Evolutionary conservation across 2,113 vertebrate species (phyloP).

Genomic region (Gambusia affinis): DNA sequence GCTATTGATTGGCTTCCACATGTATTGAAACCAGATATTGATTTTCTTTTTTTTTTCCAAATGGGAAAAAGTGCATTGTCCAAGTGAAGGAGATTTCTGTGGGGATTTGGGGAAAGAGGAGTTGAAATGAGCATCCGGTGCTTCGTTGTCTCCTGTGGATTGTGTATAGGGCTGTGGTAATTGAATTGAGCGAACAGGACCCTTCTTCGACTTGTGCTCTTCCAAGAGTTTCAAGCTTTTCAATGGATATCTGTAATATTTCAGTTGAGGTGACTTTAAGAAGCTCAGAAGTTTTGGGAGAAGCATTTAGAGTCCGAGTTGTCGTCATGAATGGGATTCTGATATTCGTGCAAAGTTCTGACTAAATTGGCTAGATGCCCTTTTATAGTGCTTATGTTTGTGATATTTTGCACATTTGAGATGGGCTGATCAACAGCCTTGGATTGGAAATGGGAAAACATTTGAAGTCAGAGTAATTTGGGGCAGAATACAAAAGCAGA

Average conservation of each 20-base stretch:
- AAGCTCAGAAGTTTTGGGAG: conserved; percentile 26
- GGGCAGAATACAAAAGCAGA: too few relatives aligned
- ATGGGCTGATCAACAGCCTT: too few relatives aligned
- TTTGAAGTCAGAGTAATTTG: too few relatives aligned
- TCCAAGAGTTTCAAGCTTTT: conserved; percentile 59
- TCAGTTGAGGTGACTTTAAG: conserved; percentile 29
- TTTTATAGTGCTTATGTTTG: background rate
- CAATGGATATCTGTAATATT: conserved; percentile 59
- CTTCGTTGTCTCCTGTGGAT: conserved; percentile 75
- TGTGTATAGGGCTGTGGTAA: conserved; percentile 79
- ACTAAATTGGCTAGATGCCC: conserved; percentile 12
- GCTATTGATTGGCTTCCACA: conserved; percentile 80
- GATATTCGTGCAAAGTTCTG: background rate
- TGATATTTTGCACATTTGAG: background rate
- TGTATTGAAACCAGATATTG: conserved; percentile 88
- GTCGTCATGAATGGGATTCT: background rate
- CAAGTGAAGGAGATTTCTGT: conserved; percentile 81
- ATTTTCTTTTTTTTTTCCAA: conserved; percentile 84
- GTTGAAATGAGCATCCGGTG: conserved; percentile 83
- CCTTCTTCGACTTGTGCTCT: conserved; percentile 67
- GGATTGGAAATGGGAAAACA: too few relatives aligned
- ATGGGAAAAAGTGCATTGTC: conserved; percentile 83
- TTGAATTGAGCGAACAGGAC: conserved; percentile 80
- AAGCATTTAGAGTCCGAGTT: conserved; percentile 15
- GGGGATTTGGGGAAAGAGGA: conserved; percentile 82